These are phyloP conservation scores for Medauroidea extradentata DNA, from an alignment of 1,140 invertebrate species.

Conservation along the genomic window DNA sequence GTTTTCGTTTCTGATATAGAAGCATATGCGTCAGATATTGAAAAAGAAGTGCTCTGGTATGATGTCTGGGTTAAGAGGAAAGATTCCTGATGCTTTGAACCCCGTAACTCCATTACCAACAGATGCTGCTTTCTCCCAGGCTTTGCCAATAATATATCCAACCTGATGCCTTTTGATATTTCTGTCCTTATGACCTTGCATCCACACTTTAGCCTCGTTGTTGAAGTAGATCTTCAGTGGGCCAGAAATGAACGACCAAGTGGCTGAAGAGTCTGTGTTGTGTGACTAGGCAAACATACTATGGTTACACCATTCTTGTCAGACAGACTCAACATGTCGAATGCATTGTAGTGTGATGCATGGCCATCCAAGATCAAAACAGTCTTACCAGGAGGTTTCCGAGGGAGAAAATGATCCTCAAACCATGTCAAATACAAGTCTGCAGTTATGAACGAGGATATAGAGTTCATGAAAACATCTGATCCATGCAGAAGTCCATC, in stretches of 20 bases:
- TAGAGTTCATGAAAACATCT: slow-evolving; percentile 40
- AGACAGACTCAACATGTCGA: slow-evolving; percentile 33
- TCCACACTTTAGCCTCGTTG: background rate
- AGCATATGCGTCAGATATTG: background rate
- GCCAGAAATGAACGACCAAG: slow-evolving; percentile 22
- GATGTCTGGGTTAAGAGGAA: slow-evolving; percentile 22
- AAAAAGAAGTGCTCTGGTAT: slow-evolving; percentile 18
- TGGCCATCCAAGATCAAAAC: slow-evolving; percentile 42
- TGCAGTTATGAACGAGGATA: slow-evolving; percentile 37
- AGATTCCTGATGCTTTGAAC: slow-evolving; percentile 23
- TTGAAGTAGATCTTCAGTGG: background rate
- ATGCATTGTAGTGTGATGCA: slow-evolving; percentile 28
- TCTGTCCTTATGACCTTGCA: background rate
- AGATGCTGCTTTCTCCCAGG: slow-evolving; percentile 19
- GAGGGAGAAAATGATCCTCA: slow-evolving; percentile 35
- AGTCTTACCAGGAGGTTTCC: slow-evolving; percentile 35
- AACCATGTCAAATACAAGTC: slow-evolving; percentile 40
- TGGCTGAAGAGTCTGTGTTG: slow-evolving; percentile 39
- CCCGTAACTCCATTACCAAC: slow-evolving; percentile 19
- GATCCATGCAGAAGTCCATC: slow-evolving; percentile 34
- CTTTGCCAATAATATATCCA: slow-evolving; percentile 18
- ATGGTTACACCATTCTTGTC: slow-evolving; percentile 36
- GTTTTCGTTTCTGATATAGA: background rate
- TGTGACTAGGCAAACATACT: slow-evolving; percentile 39
- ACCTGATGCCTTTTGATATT: background rate